Conservation (phyloP, 2,888 invertebrate species). For the Palloptera scutellata region DNA sequence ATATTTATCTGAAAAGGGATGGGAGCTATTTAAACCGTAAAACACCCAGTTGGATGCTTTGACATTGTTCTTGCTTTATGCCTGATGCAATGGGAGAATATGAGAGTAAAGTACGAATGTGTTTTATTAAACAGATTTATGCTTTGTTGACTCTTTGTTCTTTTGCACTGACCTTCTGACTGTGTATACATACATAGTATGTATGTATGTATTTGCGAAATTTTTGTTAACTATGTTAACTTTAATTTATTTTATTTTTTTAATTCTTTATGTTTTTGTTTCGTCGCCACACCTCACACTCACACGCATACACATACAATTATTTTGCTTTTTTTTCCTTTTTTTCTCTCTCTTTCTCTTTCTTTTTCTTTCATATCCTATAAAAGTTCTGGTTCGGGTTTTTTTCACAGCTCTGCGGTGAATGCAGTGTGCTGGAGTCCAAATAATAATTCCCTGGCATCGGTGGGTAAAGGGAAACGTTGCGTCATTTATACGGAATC, state of each 20-base stretch:
- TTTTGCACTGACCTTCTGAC: too few species aligned
- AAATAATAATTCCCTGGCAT: conserved; percentile 79
- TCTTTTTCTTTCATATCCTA: conserved; percentile 27
- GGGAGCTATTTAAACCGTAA: too few species aligned
- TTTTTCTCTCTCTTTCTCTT: conserved; percentile 29
- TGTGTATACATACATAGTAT: too few species aligned
- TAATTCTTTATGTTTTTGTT: neutral
- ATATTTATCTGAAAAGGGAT: too few species aligned
- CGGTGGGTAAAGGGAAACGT: conserved; percentile 84
- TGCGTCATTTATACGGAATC: conserved; percentile 83
- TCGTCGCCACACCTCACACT: conserved; percentile 5
- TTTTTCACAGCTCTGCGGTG: conserved; percentile 77
- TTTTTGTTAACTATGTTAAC: too few species aligned
- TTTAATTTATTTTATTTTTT: neutral
- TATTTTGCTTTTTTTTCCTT: conserved; percentile 32
- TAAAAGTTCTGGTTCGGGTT: conserved; percentile 52
- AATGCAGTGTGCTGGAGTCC: conserved; percentile 91
- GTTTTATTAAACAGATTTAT: too few species aligned
- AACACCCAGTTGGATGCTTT: too few species aligned
- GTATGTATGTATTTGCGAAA: too few species aligned
- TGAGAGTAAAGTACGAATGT: too few species aligned
- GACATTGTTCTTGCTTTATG: too few species aligned
- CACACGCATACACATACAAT: conserved; percentile 17
- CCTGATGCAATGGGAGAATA: too few species aligned
- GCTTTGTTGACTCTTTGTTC: too few species aligned